These are phyloP conservation scores for Neocrepidodera transversa DNA, from an alignment of 2,888 invertebrate species.

Conservation along the genomic window DNA sequence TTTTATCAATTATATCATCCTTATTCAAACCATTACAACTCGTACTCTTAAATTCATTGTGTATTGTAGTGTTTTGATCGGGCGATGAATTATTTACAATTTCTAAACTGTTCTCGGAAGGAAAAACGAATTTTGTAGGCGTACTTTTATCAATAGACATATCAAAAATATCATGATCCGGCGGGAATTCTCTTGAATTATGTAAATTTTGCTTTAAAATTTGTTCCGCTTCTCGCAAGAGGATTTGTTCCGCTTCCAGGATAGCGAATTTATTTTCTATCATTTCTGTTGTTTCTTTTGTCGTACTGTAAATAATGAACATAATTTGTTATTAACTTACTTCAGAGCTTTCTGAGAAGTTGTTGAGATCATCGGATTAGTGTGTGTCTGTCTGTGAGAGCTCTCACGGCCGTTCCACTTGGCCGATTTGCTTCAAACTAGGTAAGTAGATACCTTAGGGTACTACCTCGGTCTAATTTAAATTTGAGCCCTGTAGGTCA, in stretches of 20 bases:
- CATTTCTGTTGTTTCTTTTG: slow-evolving; percentile 56
- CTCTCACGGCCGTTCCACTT: too few species aligned
- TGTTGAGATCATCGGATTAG: too few species aligned
- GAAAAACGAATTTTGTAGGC: slow-evolving; percentile 56
- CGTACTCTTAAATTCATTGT: slow-evolving; percentile 18
- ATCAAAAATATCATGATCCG: slow-evolving; percentile 58
- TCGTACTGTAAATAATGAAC: slow-evolving; percentile 43
- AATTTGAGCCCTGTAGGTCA: too few species aligned
- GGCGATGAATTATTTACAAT: slow-evolving; percentile 52
- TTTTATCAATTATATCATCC: slow-evolving; percentile 32
- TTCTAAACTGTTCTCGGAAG: slow-evolving; percentile 56
- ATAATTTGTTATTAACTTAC: too few species aligned
- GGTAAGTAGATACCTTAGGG: too few species aligned
- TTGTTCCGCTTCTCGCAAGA: slow-evolving; percentile 49
- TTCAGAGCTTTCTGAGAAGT: too few species aligned
- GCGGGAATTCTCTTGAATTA: slow-evolving; percentile 48
- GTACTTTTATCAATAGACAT: slow-evolving; percentile 51
- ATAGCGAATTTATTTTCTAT: slow-evolving; percentile 63
- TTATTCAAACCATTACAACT: slow-evolving; percentile 31
- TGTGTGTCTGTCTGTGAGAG: too few species aligned
- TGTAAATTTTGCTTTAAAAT: slow-evolving; percentile 47
- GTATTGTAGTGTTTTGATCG: slow-evolving; percentile 48
- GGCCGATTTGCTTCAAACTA: too few species aligned
- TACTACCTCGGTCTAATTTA: too few species aligned
- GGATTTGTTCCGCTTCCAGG: slow-evolving; percentile 52